Conservation (phyloP, 2,888 invertebrate genomes). For the Dynastes tityus region DNA sequence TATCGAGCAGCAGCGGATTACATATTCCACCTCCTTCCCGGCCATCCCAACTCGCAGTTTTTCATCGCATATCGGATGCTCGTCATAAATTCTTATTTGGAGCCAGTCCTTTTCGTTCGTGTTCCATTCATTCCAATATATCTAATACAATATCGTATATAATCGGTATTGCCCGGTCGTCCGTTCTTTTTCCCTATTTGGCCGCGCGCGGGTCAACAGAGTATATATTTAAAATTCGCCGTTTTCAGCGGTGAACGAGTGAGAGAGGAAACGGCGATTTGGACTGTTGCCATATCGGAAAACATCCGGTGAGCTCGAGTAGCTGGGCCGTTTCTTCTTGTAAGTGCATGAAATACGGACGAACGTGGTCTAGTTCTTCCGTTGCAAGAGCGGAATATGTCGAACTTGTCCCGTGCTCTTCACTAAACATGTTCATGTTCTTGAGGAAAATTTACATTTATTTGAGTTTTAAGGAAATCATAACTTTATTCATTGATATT, state of each 20-base stretch:
- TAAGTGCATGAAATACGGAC: constrained; percentile 25
- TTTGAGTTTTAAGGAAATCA: too few relatives aligned
- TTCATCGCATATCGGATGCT: neutral
- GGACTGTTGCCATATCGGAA: constrained; percentile 37
- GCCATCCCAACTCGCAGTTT: neutral
- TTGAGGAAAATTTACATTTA: too few relatives aligned
- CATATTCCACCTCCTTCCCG: neutral
- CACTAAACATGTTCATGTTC: neutral
- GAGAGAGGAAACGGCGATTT: neutral
- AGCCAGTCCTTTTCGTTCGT: constrained; percentile 24
- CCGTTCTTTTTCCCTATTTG: constrained; percentile 25
- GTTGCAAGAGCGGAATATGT: neutral
- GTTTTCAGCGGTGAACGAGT: neutral
- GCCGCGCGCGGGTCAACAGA: constrained; percentile 28
- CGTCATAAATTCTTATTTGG: constrained; percentile 42
- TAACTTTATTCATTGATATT: too few relatives aligned
- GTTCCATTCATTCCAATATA: constrained; percentile 36
- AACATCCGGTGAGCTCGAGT: neutral
- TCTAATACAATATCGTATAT: constrained; percentile 42
- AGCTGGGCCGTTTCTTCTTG: constrained; percentile 2
- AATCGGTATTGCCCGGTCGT: constrained; percentile 28
- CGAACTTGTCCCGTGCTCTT: neutral
- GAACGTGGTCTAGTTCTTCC: constrained; percentile 4
- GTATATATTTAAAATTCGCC: constrained; percentile 37
- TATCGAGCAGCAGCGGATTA: constrained; percentile 15